A percentile compares a stretch with the other conserved stretches of the same genome.
phyloP scores from a whole-genome alignment of 2,888 invertebrate species.

The Busseola fusca region DNA sequence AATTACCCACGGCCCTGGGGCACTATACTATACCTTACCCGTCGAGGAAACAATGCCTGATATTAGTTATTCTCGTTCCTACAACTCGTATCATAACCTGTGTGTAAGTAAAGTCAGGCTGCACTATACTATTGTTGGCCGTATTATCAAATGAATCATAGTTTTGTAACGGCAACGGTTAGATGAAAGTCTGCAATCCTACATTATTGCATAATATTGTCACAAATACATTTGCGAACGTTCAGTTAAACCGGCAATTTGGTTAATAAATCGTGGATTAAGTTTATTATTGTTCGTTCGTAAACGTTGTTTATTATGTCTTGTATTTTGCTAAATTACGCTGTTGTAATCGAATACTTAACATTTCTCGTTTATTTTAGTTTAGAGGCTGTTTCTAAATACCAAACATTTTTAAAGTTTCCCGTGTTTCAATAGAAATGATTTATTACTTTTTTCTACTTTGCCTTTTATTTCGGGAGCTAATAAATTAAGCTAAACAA shows the following conservation, averaged over 20 bases:
- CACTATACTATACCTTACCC: too few species aligned
- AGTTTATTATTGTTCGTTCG: slow-evolving; percentile 26
- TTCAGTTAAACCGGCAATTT: slow-evolving; percentile 36
- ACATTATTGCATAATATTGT: slow-evolving; percentile 46
- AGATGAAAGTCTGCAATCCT: slow-evolving; percentile 52
- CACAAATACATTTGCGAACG: slow-evolving; percentile 41
- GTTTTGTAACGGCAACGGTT: slow-evolving; percentile 50
- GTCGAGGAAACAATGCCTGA: not conserved
- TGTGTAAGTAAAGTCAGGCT: slow-evolving; percentile 21
- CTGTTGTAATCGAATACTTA: slow-evolving; percentile 6
- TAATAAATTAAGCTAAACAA: not conserved
- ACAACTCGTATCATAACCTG: not conserved
- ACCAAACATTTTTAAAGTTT: not conserved
- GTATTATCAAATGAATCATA: slow-evolving; percentile 50
- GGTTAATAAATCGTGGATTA: slow-evolving; percentile 37
- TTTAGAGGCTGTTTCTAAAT: not conserved
- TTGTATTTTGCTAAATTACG: slow-evolving; percentile 18
- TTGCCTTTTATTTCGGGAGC: not conserved
- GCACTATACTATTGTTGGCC: slow-evolving; percentile 31
- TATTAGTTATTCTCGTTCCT: not conserved
- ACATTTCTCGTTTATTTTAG: not conserved
- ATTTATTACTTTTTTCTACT: too few species aligned
- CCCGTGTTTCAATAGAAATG: not conserved
- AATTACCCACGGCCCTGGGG: too few species aligned
- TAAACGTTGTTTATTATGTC: slow-evolving; percentile 22